Conservation (phyloP, 2,113 vertebrate species). For the Globicephala melas region DNA sequence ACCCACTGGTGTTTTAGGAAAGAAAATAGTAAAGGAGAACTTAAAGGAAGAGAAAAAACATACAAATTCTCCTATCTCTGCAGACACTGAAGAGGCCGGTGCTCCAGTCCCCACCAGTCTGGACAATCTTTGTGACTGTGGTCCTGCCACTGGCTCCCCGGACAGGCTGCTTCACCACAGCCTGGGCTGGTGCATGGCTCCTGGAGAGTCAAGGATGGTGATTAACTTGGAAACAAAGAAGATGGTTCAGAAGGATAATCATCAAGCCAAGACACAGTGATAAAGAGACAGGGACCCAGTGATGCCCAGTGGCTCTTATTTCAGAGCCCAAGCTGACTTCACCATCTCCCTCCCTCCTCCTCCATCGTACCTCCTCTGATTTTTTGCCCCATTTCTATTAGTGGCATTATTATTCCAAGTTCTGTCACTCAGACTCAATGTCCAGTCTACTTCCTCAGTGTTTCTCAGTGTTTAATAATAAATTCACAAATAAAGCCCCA, state of each 20-base stretch:
- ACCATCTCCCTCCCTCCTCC: background rate
- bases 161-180: constrained; percentile 79
- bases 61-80: constrained; percentile 82
- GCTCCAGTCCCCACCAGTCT: constrained; percentile 86
- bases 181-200: background rate
- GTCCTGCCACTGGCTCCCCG: constrained; percentile 78
- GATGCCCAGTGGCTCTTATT: background rate
- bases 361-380: background rate
- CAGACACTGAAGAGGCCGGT: constrained; percentile 84
- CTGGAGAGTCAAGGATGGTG: background rate
- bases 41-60: background rate
- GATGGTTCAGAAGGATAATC: background rate
- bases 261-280: background rate
- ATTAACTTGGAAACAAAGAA: background rate
- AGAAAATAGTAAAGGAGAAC: background rate
- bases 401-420: background rate
- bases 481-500: constrained; percentile 14
- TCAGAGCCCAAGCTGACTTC: background rate
- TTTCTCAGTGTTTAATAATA: background rate
- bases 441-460: background rate
- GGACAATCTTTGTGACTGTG: constrained; percentile 82
- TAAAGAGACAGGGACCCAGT: background rate
- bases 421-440: background rate
- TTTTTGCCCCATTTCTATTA: background rate
- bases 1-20: background rate